Base-by-base conservation (phyloP, 2,888 invertebrate genomes). In the Tipula unca region DNA sequence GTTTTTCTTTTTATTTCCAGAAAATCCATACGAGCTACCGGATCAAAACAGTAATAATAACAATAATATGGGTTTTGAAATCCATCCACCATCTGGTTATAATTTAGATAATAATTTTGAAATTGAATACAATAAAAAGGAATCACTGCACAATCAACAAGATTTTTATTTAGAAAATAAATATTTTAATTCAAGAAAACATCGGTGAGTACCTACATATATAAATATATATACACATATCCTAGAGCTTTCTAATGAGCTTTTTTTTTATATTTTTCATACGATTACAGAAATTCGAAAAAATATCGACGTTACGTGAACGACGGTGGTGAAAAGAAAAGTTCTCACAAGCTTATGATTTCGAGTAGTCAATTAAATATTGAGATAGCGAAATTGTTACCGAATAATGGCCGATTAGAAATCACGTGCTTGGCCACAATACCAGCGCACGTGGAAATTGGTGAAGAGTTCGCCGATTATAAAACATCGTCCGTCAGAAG, bases 341-440 rank as follows among this genome's bases (percentile, higher is more conserved):
- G 13, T 17, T n/a, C 85, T 32, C 87, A 87, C 86, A 86, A 87
- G 82, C 90, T 90, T 85, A 89, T 90, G 89, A 89, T 89, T 87
- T 93, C 94, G 85, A 94, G 94, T 83, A 94, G 95, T 88, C 94
- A 95, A 87, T 91, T 96, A 85, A 94, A 94, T 90, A 94, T 96
- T 87, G 94, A 95, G 86, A 94, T 96, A 87, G 94, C 94, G 1
- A 94, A 94, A 87, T 91, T 95, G 82, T 94, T 94, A 87, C 93
- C 94, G 36, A 94, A 94, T 3, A 94, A 95, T 88, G 95, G 95
- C 0, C 92, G 93, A 86, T 91, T 96, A 87, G 94, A 94, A 89
- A 92, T 96, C 86, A 95, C 95, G 39, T 96, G 96, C 89, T 93
- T 95, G 87, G 93, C 96, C 54, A 95, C 96, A 85, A 96, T 96